Base-by-base conservation (phyloP, 2,113 vertebrate genomes). In the Cinclus mexicanus region DNA sequence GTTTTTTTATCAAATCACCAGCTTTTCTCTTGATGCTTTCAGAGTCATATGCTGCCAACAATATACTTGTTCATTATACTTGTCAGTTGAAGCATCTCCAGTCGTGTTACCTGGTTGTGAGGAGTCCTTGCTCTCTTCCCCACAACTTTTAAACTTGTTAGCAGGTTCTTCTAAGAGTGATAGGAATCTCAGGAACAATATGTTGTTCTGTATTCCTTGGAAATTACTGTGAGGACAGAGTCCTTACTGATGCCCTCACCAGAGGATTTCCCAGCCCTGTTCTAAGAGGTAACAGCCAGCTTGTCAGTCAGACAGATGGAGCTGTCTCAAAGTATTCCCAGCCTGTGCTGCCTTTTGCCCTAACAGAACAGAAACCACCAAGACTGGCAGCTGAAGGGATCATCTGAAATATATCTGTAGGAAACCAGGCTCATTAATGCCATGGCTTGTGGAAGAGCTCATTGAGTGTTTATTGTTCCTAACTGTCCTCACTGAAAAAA, bases 391-490 rank as follows among this genome's bases (percentile, higher is more conserved):
- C 79, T 83, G 47, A 70, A 88, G 60, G n/a, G 55, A 39, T 78
- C 83, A 78, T 56, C 60, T 1, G 2, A 84, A 83, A 78, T 82
- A 1, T 14, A 49, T 90, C 64, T 87, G 29, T 68, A 94, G 80
- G 86, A 87, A 93, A 75, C 14, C 16, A 81, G 41, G 52, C 47
- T 93, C 25, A 1, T 77, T 72, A 83, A 49, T 91, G 55, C 77
- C 46, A 35, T 50, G 74, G 41, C 80, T 93, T 2, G 0, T 89
- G 91, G 86, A 93, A 87, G 89, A 92, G 50, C 56, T 88, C 18
- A 1, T 50, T 84, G 72, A 53, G 79, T 90, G 82, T 95, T 97
- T 96, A 87, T 95, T 96, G 77, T 97, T 97, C 85, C 90, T 90
- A 68, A 78, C 63, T 72, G 65, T 93, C 89, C 82, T 61, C 37